These are phyloP conservation scores for Drosophila ohnishii DNA, from an alignment of 1,140 invertebrate genomes.

Conservation along the genomic window DNA sequence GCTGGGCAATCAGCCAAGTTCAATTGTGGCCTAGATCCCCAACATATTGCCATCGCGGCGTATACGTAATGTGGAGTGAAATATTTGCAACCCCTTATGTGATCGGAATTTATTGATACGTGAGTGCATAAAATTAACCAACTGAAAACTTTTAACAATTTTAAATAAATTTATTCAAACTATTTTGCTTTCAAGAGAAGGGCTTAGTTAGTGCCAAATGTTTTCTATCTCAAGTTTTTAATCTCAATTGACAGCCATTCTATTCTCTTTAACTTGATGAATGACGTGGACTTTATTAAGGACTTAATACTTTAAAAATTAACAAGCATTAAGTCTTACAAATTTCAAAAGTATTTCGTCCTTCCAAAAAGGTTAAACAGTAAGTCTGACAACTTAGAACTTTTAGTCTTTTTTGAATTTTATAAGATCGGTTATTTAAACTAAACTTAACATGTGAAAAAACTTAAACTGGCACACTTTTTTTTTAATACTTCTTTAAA, in stretches of 20 bases:
- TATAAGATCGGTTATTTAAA: background rate
- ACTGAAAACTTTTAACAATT: too few species aligned
- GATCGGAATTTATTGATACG: background rate
- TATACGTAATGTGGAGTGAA: constrained; percentile 59
- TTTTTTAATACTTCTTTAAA: background rate
- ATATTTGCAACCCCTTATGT: constrained; percentile 15
- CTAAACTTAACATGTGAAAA: background rate
- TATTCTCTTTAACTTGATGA: background rate
- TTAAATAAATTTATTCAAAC: background rate
- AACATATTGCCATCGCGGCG: constrained; percentile 43
- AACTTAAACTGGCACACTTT: constrained; percentile 15
- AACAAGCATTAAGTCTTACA: too few species aligned
- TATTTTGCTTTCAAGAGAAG: background rate
- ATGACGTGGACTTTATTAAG: too few species aligned
- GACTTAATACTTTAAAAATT: background rate
- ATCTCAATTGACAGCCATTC: background rate
- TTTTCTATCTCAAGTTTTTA: background rate
- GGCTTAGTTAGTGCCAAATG: background rate
- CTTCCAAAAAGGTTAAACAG: background rate
- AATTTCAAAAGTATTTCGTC: background rate
- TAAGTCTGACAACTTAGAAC: background rate
- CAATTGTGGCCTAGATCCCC: constrained; percentile 46
- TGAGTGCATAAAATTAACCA: background rate
- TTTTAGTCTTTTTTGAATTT: background rate
- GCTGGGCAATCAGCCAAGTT: constrained; percentile 66